Base-by-base conservation (phyloP, 2,888 invertebrate species). In the Vannuccia rotundouncinata region DNA sequence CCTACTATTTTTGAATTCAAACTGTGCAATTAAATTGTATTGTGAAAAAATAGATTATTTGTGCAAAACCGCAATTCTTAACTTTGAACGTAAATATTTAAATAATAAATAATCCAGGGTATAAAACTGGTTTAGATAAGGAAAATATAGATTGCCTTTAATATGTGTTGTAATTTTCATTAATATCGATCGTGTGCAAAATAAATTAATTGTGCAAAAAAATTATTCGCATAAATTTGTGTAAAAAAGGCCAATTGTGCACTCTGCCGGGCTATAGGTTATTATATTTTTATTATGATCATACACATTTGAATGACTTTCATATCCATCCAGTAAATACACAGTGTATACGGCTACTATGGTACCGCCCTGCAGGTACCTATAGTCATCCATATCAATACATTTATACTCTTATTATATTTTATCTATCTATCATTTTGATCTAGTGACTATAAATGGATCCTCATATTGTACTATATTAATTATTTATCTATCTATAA, bases 111-210 rank as follows among this genome's bases (percentile, higher is more conserved):
- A 22, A 66, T 66, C 66, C 22, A 13, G 66, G 66, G 22, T 13
- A 66, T 66, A 66, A 66, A 66, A 66, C 25, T 66, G 66, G 25
- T 66, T 66, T 2, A 66, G 66, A 66, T 66, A 66, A n/a, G 5
- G 66, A 66, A 66, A 66, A 66, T 66, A 66, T 66, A 2, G 25
- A 66, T 66, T 66, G 66, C 66, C 25, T 66, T 66, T 66, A 22
- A 66, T 66, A 66, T 66, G 66, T 66, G 66, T n/a, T 66, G 25
- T 66, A 66, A 66, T 66, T 66, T 66, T 22, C 66, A 45, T 45
- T 45, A 45, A 45, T 17, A 22, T 66, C 10, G 10, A 27, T 66
- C 25, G 66, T 66, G 22, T 13, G 66, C 66, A 66, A 66, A 66
- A 66, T 66, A 66, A 66, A 66, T 66, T 66, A 22, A 13, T 66